Evolutionary conservation across 2,888 invertebrate genomes (phyloP), one percentile per base, ranked within the genome.

Genomic region (Crematogaster levior): DNA sequence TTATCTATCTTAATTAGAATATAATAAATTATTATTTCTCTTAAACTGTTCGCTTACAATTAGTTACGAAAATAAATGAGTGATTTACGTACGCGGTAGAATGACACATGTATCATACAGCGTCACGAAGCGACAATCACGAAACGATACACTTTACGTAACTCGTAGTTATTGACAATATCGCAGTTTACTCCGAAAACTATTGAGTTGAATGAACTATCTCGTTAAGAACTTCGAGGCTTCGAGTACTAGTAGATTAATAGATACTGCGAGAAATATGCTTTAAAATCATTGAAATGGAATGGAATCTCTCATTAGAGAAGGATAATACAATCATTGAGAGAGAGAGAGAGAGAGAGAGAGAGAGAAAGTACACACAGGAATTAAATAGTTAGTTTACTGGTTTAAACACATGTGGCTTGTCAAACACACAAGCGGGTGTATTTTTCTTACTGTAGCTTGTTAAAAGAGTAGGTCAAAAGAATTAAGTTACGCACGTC

Each of bases 171-270:
- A 75, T 66, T 68, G 51, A 68, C 51, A 68, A 66, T 75, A 75
- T 75, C 12, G 65, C 12, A 65, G 21, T 66, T 66, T 75, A 40
- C 24, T 51, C 10, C n/a, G 68, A 75, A 75, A 75, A 66, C n/a
- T 51, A 27, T 51, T n/a, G 37, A 75, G 37, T 66, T 66, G 37
- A 51, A 66, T 40, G 27, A 68, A 66, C 37, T 27, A 75, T 51
- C 68, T 66, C 40, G n/a, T 75, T 75, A 75, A 40, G 27, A 68
- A 51, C 68, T 51, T 48, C 7, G 18, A 18, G 7, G 3, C 6
- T 34, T 48, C 51, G 51, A n/a, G 51, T 27, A 53, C 27, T 66
- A 75, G 48, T 53, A 66, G 51, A 75, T 51, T 66, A 66, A 66
- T 66, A 53, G 68, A 2, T 9, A 18, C n/a, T n/a, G 7, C 27